These are phyloP conservation scores for Pangasianodon hypophthalmus DNA, from an alignment of 2,113 vertebrate genomes.

Conservation along the genomic window DNA sequence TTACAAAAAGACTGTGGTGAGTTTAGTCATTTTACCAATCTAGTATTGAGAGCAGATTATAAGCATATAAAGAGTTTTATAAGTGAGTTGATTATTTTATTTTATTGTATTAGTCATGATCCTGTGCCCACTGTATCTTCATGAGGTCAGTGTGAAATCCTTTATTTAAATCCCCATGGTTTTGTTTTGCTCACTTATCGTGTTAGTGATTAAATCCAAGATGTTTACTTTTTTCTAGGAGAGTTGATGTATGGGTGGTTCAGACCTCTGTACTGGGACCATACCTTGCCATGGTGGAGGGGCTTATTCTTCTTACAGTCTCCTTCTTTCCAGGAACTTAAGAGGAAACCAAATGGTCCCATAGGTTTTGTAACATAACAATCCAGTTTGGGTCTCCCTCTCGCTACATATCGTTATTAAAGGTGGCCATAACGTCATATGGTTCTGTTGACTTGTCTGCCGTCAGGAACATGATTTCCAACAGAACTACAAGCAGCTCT, in stretches of 20 bases:
- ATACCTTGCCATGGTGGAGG: conserved; percentile 2
- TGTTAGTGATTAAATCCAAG: neutral
- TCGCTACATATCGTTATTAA: neutral
- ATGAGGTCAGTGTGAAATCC: neutral
- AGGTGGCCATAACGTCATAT: neutral
- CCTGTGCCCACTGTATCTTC: neutral
- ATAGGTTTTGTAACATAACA: neutral
- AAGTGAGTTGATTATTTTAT: neutral
- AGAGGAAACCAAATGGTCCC: neutral
- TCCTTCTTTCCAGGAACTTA: neutral
- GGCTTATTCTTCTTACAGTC: neutral
- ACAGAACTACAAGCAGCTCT: neutral
- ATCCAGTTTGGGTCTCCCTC: neutral
- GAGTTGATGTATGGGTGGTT: neutral
- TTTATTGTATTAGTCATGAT: fast-evolving
- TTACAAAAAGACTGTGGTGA: neutral
- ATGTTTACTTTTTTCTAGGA: neutral
- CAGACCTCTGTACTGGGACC: neutral
- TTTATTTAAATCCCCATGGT: neutral
- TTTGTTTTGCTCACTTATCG: neutral
- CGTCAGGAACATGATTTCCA: neutral
- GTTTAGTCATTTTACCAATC: neutral
- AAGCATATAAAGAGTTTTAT: neutral
- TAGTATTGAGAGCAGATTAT: neutral
- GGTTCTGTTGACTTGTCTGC: no score